These are phyloP conservation scores for Ctenodactylus gundi DNA, from an alignment of 2,113 vertebrate species.

Conservation along the genomic window DNA sequence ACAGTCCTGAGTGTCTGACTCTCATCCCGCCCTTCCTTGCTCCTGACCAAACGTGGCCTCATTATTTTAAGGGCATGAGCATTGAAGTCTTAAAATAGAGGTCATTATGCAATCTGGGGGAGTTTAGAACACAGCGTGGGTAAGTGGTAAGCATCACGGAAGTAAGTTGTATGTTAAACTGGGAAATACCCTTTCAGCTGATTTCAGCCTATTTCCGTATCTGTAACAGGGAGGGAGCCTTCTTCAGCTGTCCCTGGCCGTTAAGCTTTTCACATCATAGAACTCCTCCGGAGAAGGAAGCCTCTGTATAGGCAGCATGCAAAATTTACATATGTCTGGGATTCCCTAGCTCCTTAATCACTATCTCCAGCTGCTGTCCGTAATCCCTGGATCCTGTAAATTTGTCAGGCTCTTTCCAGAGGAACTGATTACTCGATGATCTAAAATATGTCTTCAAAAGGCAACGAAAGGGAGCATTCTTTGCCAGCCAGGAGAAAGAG, in stretches of 20 bases:
- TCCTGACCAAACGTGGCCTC: background rate
- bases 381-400: background rate
- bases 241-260: fast-evolving
- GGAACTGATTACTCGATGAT: background rate
- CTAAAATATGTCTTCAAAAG: background rate
- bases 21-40: background rate
- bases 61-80: background rate
- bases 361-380: background rate
- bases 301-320: fast-evolving
- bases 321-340: background rate
- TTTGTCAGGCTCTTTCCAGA: too few species aligned
- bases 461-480: background rate
- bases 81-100: background rate
- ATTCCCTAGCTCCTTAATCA: background rate
- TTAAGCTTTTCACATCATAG: background rate
- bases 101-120: too few species aligned
- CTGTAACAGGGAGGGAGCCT: background rate
- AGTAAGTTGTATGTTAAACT: background rate
- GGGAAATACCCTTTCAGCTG: too few species aligned
- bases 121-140: background rate
- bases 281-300: background rate
- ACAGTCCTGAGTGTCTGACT: background rate
- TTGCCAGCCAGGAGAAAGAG: background rate
- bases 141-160: background rate
- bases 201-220: background rate